Conservation (phyloP, 2,888 invertebrate genomes). For the Cinara cedri region DNA sequence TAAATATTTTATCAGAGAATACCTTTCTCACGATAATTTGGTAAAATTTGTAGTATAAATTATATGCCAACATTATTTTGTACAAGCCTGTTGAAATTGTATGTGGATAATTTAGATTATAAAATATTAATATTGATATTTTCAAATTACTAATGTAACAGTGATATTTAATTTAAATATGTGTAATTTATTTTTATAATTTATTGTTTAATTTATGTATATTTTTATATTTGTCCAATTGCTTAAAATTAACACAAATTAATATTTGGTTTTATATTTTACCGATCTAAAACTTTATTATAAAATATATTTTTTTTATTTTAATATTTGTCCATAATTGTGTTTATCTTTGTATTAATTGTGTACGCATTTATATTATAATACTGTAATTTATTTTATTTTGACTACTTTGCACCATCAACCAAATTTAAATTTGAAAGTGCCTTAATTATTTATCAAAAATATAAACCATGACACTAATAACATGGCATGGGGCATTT, state of each 20-base stretch:
- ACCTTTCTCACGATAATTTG: neutral
- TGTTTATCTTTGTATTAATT: neutral
- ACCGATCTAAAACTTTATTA: neutral
- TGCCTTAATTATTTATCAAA: conserved; percentile 23
- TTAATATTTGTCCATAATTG: neutral
- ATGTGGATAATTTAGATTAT: neutral
- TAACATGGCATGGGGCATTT: neutral
- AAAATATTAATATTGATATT: neutral
- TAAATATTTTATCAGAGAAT: neutral
- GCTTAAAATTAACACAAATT: conserved; percentile 19
- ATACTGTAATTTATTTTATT: neutral
- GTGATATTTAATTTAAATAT: conserved; percentile 38
- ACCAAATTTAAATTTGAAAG: conserved; percentile 5
- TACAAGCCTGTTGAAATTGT: neutral
- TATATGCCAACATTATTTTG: conserved; percentile 19
- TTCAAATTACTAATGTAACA: conserved; percentile 10
- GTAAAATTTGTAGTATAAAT: neutral
- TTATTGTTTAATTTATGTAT: conserved; percentile 45
- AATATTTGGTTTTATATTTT: neutral
- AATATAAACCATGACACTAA: no score
- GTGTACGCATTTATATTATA: neutral
- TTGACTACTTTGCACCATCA: neutral
- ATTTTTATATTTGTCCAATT: conserved; percentile 48
- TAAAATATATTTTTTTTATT: neutral
- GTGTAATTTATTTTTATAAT: conserved; percentile 52